Conservation (phyloP, 1,140 invertebrate genomes). For the Lepidurus packardi region DNA sequence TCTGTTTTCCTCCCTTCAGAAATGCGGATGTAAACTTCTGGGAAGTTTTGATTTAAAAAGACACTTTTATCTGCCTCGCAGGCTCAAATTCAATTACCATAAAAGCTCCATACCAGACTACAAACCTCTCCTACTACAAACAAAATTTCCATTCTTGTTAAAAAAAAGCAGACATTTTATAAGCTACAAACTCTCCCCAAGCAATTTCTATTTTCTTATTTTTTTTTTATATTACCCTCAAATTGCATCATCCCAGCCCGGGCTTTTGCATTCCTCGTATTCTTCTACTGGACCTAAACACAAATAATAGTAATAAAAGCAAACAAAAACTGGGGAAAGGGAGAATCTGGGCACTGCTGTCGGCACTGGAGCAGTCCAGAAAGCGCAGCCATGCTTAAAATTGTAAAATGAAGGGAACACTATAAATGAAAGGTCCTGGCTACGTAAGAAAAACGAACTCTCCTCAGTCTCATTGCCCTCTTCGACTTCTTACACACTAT, state of each 20-base stretch:
- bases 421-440: not conserved
- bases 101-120: not conserved
- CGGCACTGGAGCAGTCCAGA: not conserved
- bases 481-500: too few species aligned
- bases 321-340: not conserved
- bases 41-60: constrained; percentile 10
- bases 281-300: too few species aligned
- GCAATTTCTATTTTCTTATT: not conserved
- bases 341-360: not conserved
- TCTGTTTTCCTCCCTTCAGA: not conserved
- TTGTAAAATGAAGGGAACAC: not conserved
- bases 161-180: not conserved
- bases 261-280: too few species aligned
- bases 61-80: not conserved
- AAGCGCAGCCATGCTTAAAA: constrained; percentile 12
- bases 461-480: not conserved
- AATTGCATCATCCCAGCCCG: not conserved
- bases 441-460: not conserved
- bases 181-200: not conserved
- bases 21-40: too few species aligned
- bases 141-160: not conserved
- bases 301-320: not conserved
- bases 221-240: not conserved
- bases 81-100: not conserved
- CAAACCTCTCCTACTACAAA: not conserved